phyloP scores from a whole-genome alignment of 2,797 vertebrate genomes.

The Darevskia mixta region DNA sequence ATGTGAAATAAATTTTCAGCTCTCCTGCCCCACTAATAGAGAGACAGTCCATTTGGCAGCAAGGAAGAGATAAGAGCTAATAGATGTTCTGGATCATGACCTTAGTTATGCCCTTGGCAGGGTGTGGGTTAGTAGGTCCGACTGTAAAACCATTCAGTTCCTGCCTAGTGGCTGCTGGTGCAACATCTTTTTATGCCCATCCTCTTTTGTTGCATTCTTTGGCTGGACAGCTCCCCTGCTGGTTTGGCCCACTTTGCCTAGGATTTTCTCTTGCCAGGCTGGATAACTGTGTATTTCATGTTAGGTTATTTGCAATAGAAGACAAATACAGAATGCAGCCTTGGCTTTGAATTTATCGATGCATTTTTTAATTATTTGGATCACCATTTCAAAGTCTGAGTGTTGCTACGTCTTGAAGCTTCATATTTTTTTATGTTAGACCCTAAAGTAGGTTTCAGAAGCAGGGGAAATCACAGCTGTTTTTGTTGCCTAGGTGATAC shows the following conservation, averaged over 20 bases:
- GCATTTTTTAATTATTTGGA: background rate
- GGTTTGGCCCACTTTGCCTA: background rate
- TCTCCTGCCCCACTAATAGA: background rate
- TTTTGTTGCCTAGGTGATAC: conserved; percentile 39
- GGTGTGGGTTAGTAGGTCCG: background rate
- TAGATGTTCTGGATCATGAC: background rate
- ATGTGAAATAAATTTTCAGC: too few species aligned
- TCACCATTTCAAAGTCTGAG: conserved; percentile 28
- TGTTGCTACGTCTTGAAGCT: background rate
- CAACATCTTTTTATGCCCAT: background rate
- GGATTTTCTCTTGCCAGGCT: background rate
- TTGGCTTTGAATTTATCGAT: conserved; percentile 11
- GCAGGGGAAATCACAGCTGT: conserved; percentile 16
- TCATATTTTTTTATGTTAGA: conserved; percentile 29
- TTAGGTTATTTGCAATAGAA: background rate
- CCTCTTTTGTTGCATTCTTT: background rate
- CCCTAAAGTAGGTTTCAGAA: conserved; percentile 41
- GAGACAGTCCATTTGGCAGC: background rate
- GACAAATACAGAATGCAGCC: background rate
- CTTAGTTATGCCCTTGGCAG: background rate
- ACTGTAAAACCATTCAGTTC: background rate
- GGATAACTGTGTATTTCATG: background rate
- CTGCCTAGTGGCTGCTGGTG: background rate
- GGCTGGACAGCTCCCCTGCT: background rate
- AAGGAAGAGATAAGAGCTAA: background rate